These are phyloP conservation scores for Gisinianus flammeolus DNA, from an alignment of 2,888 invertebrate species.

Conservation along the genomic window DNA sequence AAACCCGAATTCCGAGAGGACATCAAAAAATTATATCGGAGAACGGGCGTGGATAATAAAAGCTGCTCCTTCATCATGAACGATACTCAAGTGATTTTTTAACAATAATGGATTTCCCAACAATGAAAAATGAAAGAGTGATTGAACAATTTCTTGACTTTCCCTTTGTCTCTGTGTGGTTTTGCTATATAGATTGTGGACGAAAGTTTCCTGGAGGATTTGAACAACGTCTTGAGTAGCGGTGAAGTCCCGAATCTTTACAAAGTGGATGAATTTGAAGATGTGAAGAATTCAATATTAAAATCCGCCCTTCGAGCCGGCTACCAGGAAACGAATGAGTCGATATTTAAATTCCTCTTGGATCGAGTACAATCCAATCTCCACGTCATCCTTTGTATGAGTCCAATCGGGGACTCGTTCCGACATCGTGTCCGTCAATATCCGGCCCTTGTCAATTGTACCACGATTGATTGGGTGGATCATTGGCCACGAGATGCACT, in stretches of 20 bases:
- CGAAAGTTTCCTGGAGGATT: slow-evolving; percentile 83
- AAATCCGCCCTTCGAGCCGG: slow-evolving; percentile 68
- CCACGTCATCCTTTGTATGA: slow-evolving; percentile 84
- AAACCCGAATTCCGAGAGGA: slow-evolving; percentile 81
- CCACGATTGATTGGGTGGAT: slow-evolving; percentile 88
- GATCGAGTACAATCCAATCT: slow-evolving; percentile 76
- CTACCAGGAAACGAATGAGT: slow-evolving; percentile 70
- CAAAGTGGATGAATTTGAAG: slow-evolving; percentile 86
- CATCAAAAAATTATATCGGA: slow-evolving; percentile 74
- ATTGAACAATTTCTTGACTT: not conserved
- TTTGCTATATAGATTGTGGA: slow-evolving; percentile 68
- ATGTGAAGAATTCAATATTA: slow-evolving; percentile 70
- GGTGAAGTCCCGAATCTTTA: slow-evolving; percentile 89
- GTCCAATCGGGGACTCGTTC: slow-evolving; percentile 85
- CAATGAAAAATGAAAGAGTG: not conserved
- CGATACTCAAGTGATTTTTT: slow-evolving; percentile 71
- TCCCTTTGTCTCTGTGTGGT: not conserved
- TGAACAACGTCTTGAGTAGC: slow-evolving; percentile 85
- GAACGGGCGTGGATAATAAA: slow-evolving; percentile 77
- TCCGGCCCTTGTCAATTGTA: slow-evolving; percentile 84
- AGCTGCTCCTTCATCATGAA: slow-evolving; percentile 81
- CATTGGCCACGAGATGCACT: slow-evolving; percentile 88
- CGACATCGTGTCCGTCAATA: slow-evolving; percentile 84
- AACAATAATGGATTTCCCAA: too few species aligned
- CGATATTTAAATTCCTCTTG: slow-evolving; percentile 77